phyloP scores from a whole-genome alignment of 2,888 invertebrate genomes.

The Lathronympha strigana region DNA sequence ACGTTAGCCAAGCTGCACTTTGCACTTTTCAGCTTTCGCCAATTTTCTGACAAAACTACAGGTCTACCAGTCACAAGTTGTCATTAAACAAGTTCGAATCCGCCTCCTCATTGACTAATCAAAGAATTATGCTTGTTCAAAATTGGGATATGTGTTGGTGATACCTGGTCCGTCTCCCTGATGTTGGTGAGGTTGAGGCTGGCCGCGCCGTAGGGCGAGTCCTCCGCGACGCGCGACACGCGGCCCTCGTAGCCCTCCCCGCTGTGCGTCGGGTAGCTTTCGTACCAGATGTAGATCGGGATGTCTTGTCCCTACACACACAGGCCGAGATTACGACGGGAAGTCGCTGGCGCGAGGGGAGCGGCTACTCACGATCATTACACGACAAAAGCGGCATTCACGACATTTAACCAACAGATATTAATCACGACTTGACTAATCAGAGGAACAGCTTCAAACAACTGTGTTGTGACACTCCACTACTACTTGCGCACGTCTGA shows the following conservation, averaged over 20 bases:
- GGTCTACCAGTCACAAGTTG: constrained; percentile 4
- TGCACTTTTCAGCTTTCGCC: too few species aligned
- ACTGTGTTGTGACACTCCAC: background rate
- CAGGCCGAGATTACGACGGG: constrained; percentile 50
- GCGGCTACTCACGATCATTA: constrained; percentile 32
- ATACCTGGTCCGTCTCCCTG: constrained; percentile 92
- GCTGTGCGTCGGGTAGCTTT: constrained; percentile 98
- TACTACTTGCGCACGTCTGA: too few species aligned
- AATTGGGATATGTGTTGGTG: background rate
- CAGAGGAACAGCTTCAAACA: background rate
- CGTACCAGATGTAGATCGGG: constrained; percentile 99
- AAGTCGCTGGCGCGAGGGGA: constrained; percentile 56
- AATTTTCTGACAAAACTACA: too few species aligned
- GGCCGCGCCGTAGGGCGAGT: constrained; percentile 95
- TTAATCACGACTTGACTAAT: background rate
- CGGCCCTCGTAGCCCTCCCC: constrained; percentile 97
- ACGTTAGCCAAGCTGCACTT: too few species aligned
- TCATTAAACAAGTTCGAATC: background rate
- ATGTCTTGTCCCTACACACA: constrained; percentile 94
- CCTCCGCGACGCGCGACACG: constrained; percentile 94
- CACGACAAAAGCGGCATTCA: constrained; percentile 26
- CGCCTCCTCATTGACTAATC: background rate
- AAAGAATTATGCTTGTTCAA: background rate
- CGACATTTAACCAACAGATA: background rate
- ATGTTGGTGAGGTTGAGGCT: constrained; percentile 98